Conservation (phyloP, 2,113 vertebrate species). For the Lonchura striata region DNA sequence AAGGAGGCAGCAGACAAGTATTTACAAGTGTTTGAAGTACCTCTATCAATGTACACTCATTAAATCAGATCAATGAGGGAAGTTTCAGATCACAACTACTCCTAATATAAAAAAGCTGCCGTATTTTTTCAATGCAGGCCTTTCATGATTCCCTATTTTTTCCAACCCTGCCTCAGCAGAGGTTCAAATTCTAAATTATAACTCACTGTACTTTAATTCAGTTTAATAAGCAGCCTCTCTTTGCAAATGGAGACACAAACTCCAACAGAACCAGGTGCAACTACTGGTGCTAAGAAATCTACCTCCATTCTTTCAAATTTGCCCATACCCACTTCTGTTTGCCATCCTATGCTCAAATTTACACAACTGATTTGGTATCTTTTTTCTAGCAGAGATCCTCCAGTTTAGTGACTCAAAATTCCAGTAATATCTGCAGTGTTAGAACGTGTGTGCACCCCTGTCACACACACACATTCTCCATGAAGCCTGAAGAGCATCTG, state of each 20-base stretch:
- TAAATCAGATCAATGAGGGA: neutral
- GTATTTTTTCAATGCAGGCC: neutral
- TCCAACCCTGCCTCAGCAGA: neutral
- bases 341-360: neutral
- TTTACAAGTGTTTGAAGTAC: neutral
- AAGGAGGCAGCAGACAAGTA: neutral
- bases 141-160: neutral
- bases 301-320: neutral
- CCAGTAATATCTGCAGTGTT: accelerated
- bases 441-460: accelerated
- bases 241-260: neutral
- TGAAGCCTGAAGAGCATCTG: neutral
- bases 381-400: neutral
- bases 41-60: neutral
- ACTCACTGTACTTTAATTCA: neutral
- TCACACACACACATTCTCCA: neutral
- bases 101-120: neutral
- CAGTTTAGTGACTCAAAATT: neutral
- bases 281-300: neutral
- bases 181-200: neutral
- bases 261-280: neutral
- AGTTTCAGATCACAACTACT: neutral
- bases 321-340: neutral
- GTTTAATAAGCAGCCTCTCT: neutral
- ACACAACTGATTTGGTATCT: neutral